Base-by-base conservation (phyloP, 2,888 invertebrate species). In the Macrostomum cliftonense region DNA sequence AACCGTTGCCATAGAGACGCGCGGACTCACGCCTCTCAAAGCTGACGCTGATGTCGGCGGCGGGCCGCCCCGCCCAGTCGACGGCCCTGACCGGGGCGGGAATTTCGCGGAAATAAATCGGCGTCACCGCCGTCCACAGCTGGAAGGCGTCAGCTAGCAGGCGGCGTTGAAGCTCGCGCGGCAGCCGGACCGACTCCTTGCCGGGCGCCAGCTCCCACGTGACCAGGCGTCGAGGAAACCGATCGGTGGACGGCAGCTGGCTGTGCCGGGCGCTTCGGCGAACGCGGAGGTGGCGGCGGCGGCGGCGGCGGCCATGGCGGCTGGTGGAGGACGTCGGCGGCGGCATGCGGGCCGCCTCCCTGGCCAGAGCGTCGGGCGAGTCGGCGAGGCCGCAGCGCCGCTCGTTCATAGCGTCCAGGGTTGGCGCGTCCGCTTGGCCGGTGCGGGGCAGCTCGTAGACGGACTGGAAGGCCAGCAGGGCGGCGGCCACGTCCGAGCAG, bases 301-400 rank as follows among this genome's bases (percentile, higher is more conserved):
- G 40, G 17, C 40, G 16, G 40, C 11, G 40, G 13, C 13, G 38
- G n/a, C 13, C 38, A 38, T 13, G 13, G 13, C n/a, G 13, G n/a
- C 13, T 38, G 13, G 13, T n/a, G 13, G 38, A 5, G 16, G 40
- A 17, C 5, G 16, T 40, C 5, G 16, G 11, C 40, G 40, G 19
- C 40, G 40, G 19, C 4, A 28, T 9, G 28, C 28, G 28, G 9
- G 4, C 9, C 28, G 28, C 28, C 28, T 28, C 28, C 28, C 28
- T 28, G 17, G 54, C 51, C 28, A 28, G 28, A 28, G 28, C 28
- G 28, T 28, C 28, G 28, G 28, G 28, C 5, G 28, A 28, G 53
- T 67, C 67, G 4, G 61, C 60, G 54, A 67, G 66, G 1, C 67
- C 67, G 52, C 67, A 67, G 12, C 67, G 53, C 2, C 64, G 62